phyloP scores from a whole-genome alignment of 2,888 invertebrate species.

The Pemphredon lugubris region DNA sequence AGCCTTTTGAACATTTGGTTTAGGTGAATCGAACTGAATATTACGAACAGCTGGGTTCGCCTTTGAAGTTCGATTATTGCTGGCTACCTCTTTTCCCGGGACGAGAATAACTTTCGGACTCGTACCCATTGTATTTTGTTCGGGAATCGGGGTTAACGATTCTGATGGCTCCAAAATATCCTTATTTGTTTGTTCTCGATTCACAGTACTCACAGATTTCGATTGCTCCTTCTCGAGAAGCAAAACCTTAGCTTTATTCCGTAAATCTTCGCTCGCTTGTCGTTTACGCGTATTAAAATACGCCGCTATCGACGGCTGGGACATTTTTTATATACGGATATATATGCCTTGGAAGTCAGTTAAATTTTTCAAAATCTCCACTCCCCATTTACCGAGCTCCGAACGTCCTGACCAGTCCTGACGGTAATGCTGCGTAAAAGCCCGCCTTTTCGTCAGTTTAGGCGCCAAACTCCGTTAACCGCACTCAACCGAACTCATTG shows the following conservation, averaged over 20 bases:
- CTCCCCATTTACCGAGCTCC: constrained; percentile 2
- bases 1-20: constrained; percentile 55
- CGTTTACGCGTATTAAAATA: constrained; percentile 91
- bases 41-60: constrained; percentile 64
- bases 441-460: constrained; percentile 54
- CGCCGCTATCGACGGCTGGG: constrained; percentile 89
- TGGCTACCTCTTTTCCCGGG: constrained; percentile 8
- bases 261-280: constrained; percentile 86
- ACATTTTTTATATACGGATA: constrained; percentile 83
- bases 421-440: not conserved
- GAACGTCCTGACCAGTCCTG: not conserved
- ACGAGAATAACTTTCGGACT: constrained; percentile 62
- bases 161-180: constrained; percentile 23
- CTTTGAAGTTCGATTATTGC: constrained; percentile 39
- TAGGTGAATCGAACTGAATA: constrained; percentile 70
- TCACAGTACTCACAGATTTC: constrained; percentile 38
- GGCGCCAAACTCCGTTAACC: constrained; percentile 52
- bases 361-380: constrained; percentile 33
- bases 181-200: constrained; percentile 9
- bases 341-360: constrained; percentile 39
- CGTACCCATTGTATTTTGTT: constrained; percentile 38
- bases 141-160: constrained; percentile 38
- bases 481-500: too few species aligned
- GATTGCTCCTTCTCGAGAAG: constrained; percentile 79
- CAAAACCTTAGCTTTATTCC: constrained; percentile 79